A percentile compares a stretch with the other conserved stretches of the same genome.
Conservation (phyloP, 1,140 invertebrate species). For the Drosophila willistoni region DNA sequence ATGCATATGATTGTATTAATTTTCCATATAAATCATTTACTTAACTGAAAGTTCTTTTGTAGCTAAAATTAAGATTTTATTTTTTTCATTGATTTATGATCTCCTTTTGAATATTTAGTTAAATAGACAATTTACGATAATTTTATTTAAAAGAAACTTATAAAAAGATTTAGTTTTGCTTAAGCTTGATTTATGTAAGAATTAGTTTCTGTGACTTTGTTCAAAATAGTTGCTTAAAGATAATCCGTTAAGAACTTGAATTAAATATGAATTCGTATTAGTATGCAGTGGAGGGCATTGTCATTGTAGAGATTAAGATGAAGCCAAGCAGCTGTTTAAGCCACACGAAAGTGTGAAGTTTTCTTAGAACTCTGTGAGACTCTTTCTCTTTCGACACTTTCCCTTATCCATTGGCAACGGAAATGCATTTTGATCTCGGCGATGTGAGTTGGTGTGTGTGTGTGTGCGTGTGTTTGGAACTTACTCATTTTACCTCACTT, state of each 20-base stretch:
- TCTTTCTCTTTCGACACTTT: constrained; percentile 14
- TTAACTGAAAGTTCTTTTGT: too few species aligned
- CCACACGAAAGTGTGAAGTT: constrained; percentile 1
- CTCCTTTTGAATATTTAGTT: too few species aligned
- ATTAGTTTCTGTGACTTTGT: not conserved
- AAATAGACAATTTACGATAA: too few species aligned
- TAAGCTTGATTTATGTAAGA: constrained; percentile 12
- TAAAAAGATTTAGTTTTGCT: not conserved
- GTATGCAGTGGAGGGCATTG: not conserved
- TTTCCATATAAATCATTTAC: too few species aligned
- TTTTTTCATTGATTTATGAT: too few species aligned
- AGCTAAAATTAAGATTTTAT: too few species aligned
- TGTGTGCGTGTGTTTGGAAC: constrained; percentile 10
- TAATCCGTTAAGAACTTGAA: not conserved
- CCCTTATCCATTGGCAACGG: constrained; percentile 12
- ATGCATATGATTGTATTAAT: too few species aligned
- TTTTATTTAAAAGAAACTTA: too few species aligned
- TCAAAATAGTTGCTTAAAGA: not conserved
- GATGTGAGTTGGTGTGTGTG: not conserved
- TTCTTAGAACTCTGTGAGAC: constrained; percentile 2
- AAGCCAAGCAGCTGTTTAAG: constrained; percentile 13
- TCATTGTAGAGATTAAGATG: constrained; percentile 6
- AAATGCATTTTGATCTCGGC: constrained; percentile 56
- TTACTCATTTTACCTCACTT: constrained; percentile 12
- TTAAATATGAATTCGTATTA: not conserved